Conservation (phyloP, 2,113 vertebrate species). For the Theristicus caerulescens region DNA sequence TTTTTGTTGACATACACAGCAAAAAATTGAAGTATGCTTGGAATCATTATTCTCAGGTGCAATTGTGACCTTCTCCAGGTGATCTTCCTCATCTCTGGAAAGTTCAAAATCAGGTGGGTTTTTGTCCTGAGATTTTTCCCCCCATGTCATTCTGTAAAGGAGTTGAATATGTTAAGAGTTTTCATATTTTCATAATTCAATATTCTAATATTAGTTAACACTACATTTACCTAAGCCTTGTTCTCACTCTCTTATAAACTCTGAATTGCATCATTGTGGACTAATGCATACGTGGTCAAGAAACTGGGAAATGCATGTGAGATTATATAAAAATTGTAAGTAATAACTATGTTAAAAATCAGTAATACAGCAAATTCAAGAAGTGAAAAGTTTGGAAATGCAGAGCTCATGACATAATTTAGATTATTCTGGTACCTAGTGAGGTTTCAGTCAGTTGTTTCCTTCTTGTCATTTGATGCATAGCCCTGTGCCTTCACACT, state of each 20-base stretch:
- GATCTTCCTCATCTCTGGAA: background rate
- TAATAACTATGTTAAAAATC: background rate
- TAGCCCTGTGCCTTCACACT: background rate
- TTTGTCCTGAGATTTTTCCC: background rate
- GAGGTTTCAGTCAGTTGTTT: background rate
- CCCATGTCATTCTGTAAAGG: constrained; percentile 37
- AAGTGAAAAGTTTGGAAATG: background rate
- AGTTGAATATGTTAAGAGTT: background rate
- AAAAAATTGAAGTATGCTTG: background rate
- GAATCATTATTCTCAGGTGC: background rate
- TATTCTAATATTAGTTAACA: background rate
- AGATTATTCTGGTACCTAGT: background rate
- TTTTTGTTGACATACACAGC: constrained; percentile 47
- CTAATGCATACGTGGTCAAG: background rate
- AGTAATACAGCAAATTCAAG: background rate
- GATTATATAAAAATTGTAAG: background rate
- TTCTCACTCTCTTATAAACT: background rate
- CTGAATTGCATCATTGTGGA: background rate
- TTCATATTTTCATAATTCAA: background rate
- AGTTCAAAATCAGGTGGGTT: background rate
- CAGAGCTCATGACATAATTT: background rate
- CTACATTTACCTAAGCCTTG: background rate
- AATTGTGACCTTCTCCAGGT: background rate
- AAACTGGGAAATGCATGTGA: background rate
- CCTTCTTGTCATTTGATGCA: background rate